phyloP scores from a whole-genome alignment of 2,113 vertebrate genomes.

The Menura novaehollandiae region DNA sequence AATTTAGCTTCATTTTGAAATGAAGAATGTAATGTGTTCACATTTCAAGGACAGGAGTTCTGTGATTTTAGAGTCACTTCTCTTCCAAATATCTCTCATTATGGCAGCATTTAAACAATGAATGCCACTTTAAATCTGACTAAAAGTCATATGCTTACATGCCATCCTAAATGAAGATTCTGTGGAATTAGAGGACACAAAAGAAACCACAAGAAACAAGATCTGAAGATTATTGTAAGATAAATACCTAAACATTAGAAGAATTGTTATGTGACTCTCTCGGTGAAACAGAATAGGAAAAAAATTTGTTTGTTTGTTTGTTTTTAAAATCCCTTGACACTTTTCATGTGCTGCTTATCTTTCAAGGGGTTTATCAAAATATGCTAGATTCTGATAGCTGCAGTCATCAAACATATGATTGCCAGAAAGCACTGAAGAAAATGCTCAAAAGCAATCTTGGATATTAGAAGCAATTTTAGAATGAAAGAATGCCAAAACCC shows the following conservation, averaged over 20 bases:
- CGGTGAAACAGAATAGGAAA: neutral
- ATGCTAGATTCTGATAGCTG: neutral
- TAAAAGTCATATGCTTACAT: neutral
- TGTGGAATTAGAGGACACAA: neutral
- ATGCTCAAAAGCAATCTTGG: neutral
- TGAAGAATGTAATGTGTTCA: neutral
- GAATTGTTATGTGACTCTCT: neutral
- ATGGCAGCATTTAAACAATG: neutral
- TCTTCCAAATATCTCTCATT: neutral
- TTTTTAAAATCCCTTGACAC: fast-evolving
- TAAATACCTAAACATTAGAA: neutral
- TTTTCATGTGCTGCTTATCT: neutral
- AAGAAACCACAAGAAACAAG: neutral
- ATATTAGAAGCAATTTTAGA: neutral
- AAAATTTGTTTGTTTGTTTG: neutral
- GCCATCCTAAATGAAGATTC: neutral
- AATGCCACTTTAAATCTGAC: neutral
- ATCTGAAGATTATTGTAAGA: neutral
- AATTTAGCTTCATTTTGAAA: neutral
- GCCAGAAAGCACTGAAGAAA: neutral
- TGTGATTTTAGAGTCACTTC: neutral
- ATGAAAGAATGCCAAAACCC: neutral
- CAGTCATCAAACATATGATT: neutral
- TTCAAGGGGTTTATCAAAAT: neutral
- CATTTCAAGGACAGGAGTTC: neutral